Evolutionary conservation across 2,888 invertebrate genomes (phyloP).

Genomic region (Oxycera nigricornis): DNA sequence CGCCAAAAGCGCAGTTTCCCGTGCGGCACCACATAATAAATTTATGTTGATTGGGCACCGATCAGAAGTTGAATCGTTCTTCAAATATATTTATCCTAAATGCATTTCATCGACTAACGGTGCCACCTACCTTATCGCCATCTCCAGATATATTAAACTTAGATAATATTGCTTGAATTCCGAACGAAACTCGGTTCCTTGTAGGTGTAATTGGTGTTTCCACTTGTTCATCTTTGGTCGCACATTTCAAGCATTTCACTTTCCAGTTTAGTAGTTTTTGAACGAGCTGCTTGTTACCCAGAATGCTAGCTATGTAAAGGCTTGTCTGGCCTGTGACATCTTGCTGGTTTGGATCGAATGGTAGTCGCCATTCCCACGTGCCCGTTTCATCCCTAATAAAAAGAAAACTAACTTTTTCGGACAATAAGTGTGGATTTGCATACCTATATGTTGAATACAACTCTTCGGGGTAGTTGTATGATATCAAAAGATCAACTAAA

Average conservation of each 20-base stretch:
- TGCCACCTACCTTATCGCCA: constrained; percentile 59
- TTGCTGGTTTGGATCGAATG: constrained; percentile 92
- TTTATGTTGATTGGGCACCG: constrained; percentile 78
- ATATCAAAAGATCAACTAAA: constrained; percentile 79
- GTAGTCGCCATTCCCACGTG: constrained; percentile 81
- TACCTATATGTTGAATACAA: constrained; percentile 69
- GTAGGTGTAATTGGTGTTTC: constrained; percentile 65
- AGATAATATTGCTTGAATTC: constrained; percentile 88
- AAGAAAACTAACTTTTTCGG: background rate
- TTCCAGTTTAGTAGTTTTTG: constrained; percentile 77
- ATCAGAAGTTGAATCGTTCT: constrained; percentile 48
- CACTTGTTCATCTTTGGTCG: constrained; percentile 44
- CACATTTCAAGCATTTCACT: constrained; percentile 65
- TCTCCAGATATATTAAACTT: constrained; percentile 73
- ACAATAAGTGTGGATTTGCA: constrained; percentile 38
- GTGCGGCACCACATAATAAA: constrained; percentile 75
- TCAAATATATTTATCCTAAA: constrained; percentile 39
- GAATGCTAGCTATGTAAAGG: constrained; percentile 85
- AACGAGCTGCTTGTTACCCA: constrained; percentile 81
- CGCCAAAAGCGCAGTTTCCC: constrained; percentile 84
- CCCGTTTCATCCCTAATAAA: constrained; percentile 70
- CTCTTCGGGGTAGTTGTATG: constrained; percentile 80
- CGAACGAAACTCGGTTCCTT: constrained; percentile 80
- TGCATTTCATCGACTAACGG: constrained; percentile 26
- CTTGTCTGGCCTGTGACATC: constrained; percentile 91